phyloP scores from a whole-genome alignment of 1,140 invertebrate species.

The Drosophila virilis region DNA sequence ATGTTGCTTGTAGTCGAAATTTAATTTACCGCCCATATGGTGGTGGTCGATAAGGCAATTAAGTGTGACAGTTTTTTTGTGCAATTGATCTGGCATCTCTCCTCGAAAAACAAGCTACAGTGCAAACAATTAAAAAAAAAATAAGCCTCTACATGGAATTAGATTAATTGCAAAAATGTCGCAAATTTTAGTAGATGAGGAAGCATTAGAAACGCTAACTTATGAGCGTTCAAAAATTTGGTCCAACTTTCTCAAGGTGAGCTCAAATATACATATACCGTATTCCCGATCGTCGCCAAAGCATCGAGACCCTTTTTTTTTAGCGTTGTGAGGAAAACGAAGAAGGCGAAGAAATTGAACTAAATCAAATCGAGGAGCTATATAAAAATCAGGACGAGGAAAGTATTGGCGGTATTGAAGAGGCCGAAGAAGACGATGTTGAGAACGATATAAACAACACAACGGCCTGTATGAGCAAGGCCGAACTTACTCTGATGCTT shows the following conservation, averaged over 20 bases:
- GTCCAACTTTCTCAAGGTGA: conserved; percentile 52
- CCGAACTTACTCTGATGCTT: conserved; percentile 53
- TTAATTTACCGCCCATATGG: not conserved
- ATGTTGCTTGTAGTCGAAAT: not conserved
- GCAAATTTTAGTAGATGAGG: conserved; percentile 39
- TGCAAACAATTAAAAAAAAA: not conserved
- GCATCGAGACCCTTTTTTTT: not conserved
- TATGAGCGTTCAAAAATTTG: conserved; percentile 62
- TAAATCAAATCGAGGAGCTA: conserved; percentile 41
- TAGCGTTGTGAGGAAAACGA: conserved; percentile 19
- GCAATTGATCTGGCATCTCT: conserved; percentile 16
- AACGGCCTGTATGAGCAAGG: conserved; percentile 32
- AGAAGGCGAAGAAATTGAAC: conserved; percentile 23
- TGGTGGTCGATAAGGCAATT: not conserved
- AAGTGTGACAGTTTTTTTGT: not conserved
- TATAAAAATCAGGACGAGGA: conserved; percentile 30
- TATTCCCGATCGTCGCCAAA: not conserved
- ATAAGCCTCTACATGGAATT: not conserved
- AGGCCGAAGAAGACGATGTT: conserved; percentile 32
- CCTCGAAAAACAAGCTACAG: conserved; percentile 12
- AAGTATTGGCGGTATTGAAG: conserved; percentile 11
- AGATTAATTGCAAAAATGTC: conserved; percentile 39
- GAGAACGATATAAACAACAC: conserved; percentile 34
- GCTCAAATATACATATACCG: not conserved
- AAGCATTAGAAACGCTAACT: conserved; percentile 46